Conservation (phyloP, 2,888 invertebrate species). For the Patella caerulea region DNA sequence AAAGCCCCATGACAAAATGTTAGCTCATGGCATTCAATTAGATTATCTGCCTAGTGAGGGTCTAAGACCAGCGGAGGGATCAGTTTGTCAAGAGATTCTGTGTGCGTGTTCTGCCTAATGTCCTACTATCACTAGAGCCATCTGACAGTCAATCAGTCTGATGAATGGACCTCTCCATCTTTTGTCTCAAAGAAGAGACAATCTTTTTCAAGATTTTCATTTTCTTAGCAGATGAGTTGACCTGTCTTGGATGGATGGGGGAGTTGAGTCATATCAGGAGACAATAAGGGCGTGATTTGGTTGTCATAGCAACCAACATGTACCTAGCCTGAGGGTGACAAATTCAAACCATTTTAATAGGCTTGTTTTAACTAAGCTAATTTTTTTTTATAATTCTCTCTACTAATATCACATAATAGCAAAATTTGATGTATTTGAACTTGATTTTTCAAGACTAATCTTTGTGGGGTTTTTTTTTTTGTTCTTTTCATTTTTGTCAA, state of each 20-base stretch:
- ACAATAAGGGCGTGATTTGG: neutral
- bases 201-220: neutral
- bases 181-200: neutral
- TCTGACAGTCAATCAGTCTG: neutral
- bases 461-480: neutral
- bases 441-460: neutral
- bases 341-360: constrained; percentile 7
- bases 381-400: neutral
- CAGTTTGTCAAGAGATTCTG: neutral
- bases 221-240: neutral
- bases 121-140: neutral
- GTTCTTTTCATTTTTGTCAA: neutral
- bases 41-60: neutral
- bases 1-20: neutral
- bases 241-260: neutral
- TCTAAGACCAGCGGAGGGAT: neutral
- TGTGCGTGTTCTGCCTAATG: neutral
- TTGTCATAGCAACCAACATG: constrained; percentile 10
- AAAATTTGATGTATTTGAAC: neutral
- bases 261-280: constrained; percentile 7
- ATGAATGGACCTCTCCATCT: neutral
- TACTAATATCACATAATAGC: neutral
- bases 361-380: constrained; percentile 2
- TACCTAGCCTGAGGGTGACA: constrained; percentile 2
- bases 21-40: neutral